Evolutionary conservation across 1,140 invertebrate genomes (phyloP), one percentile per base, ranked within the genome.

Genomic region (Trichonephila clavata): DNA sequence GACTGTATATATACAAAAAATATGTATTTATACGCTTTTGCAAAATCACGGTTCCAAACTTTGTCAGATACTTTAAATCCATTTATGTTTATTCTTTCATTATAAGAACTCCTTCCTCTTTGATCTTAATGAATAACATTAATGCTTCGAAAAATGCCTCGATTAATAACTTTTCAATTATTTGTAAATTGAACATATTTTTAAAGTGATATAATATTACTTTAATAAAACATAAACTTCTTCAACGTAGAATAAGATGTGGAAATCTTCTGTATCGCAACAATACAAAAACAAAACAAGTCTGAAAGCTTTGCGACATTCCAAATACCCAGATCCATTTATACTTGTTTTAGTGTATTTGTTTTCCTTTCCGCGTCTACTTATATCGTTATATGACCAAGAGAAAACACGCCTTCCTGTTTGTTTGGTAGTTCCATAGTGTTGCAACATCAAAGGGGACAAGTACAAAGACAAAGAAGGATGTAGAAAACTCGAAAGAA

Each of bases 271-370:
- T 27, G 2, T 6, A 7, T 1, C 27, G 2, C 13, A 77, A 20
- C 27, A 32, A 18, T 77, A 39, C 32, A 27, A 39, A 77, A 32
- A 77, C 32, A 16, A 77, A 77, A 39, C 71, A 77, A 77, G 27
- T 39, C 27, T 20, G 71, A 32, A 39, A 77, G 27, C 71, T 77
- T 27, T 77, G 32, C 32, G 71, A 27, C 13, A 20, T 0, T 77
- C 24, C 71, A 77, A 77, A 77, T 39, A 39, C 32, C 27, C 4
- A 27, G 14, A 77, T 77, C 68, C 71, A 77, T 77, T 77, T 77
- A 77, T 77, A 39, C 71, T 77, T 77, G 71, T 77, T 77, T 77
- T 77, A 77, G 71, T 77, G 18, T 39, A 27, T 77, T 77, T 77
- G 71, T 77, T 77, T 77, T 20, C 18, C 50, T 77, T 77, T 21